These are phyloP conservation scores for Paracanthobrama guichenoti DNA, from an alignment of 2,113 vertebrate species.

Conservation along the genomic window DNA sequence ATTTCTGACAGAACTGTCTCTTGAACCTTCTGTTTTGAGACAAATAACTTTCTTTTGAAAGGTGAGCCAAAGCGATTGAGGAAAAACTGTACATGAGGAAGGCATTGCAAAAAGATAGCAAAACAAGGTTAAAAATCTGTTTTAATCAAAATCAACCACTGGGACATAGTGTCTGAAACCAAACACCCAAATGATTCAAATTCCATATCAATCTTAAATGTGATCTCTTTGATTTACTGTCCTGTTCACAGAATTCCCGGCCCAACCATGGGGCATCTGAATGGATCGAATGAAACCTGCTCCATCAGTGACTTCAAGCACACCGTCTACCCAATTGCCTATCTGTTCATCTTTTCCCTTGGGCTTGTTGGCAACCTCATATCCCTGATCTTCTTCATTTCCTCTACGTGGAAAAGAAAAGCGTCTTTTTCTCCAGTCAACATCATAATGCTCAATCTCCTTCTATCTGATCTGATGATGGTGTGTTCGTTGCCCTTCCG, in stretches of 20 bases:
- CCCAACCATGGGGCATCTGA: conserved; percentile 1
- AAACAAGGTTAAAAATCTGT: neutral
- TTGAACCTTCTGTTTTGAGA: too few relatives aligned
- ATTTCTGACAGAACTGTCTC: too few relatives aligned
- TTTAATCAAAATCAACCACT: neutral
- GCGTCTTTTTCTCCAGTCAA: conserved; percentile 63
- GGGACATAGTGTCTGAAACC: neutral
- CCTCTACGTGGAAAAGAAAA: conserved; percentile 53
- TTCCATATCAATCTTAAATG: neutral
- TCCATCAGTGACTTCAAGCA: conserved; percentile 68
- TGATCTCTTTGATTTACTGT: neutral
- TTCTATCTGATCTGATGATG: conserved; percentile 77
- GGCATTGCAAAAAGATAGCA: too few relatives aligned
- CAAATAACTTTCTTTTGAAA: too few relatives aligned
- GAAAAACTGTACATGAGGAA: too few relatives aligned
- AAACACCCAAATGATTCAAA: neutral
- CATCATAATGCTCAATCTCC: conserved; percentile 79
- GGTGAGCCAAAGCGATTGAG: too few relatives aligned
- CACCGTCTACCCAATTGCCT: conserved; percentile 69
- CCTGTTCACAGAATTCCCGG: neutral
- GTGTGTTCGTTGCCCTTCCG: conserved; percentile 75
- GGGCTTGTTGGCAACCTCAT: conserved; percentile 71
- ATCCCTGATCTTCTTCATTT: conserved; percentile 75
- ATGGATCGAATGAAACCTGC: conserved; percentile 47
- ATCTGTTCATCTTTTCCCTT: conserved; percentile 70